Evolutionary conservation across 2,888 invertebrate genomes (phyloP).

Genomic region (Fragum fragum): DNA sequence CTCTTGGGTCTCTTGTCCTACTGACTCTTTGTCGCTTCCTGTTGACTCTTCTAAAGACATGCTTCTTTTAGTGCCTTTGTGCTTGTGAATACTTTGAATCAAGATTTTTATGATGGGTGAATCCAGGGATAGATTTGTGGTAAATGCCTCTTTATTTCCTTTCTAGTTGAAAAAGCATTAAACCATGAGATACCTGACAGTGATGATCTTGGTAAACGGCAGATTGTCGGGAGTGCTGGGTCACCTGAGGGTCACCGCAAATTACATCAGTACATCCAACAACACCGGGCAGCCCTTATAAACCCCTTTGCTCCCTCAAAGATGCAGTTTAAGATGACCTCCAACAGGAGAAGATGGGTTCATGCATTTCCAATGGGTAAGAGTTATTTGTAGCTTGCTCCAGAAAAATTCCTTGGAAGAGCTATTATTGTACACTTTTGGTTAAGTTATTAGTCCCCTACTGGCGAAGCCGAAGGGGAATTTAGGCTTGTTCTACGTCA

Average conservation of each 20-base stretch:
- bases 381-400: background rate
- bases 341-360: slow-evolving; percentile 98
- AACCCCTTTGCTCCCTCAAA: slow-evolving; percentile 99
- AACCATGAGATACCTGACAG: slow-evolving; percentile 52
- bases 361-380: slow-evolving; percentile 95
- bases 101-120: no score
- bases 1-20: no score
- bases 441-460: no score
- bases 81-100: no score
- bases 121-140: no score
- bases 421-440: no score
- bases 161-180: slow-evolving; percentile 12
- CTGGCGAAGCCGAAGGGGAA: no score
- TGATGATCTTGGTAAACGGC: slow-evolving; percentile 70
- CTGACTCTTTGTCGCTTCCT: no score
- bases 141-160: background rate
- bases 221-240: slow-evolving; percentile 83
- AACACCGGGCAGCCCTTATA: slow-evolving; percentile 89
- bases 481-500: no score
- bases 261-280: slow-evolving; percentile 64
- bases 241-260: slow-evolving; percentile 80
- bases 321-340: slow-evolving; percentile 97
- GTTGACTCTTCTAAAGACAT: no score
- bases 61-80: no score
- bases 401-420: no score